These are phyloP conservation scores for Scortum barcoo DNA, from an alignment of 2,113 vertebrate species.

Conservation along the genomic window DNA sequence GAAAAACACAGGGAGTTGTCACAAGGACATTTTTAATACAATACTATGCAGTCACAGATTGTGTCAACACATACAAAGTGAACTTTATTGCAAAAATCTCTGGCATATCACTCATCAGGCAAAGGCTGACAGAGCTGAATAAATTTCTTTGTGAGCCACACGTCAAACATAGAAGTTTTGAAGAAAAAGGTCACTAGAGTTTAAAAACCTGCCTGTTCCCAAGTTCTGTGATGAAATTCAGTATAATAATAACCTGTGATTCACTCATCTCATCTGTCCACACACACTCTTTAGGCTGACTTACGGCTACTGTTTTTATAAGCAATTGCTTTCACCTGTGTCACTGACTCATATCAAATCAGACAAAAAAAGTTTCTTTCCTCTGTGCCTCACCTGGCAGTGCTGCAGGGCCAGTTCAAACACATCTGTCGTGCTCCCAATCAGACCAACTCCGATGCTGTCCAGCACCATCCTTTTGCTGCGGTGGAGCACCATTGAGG, in stretches of 20 bases:
- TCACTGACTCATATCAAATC: constrained; percentile 11
- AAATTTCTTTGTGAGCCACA: constrained; percentile 40
- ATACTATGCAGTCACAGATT: background rate
- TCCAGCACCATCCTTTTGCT: constrained; percentile 94
- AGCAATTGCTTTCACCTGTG: constrained; percentile 18
- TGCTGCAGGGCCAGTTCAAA: constrained; percentile 87
- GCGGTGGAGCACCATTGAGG: constrained; percentile 80
- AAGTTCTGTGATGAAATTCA: background rate
- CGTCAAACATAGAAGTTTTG: constrained; percentile 1
- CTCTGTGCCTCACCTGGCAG: constrained; percentile 86
- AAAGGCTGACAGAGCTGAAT: constrained; percentile 29
- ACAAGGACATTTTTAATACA: background rate
- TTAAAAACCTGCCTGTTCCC: background rate
- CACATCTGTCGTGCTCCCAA: constrained; percentile 89
- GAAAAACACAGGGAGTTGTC: constrained; percentile 31
- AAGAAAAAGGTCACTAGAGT: constrained; percentile 25
- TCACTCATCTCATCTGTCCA: constrained; percentile 8
- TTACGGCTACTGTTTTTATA: background rate
- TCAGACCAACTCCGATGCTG: constrained; percentile 90
- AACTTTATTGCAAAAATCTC: background rate
- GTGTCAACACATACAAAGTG: background rate
- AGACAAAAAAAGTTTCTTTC: background rate
- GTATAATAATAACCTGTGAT: background rate
- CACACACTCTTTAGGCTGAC: background rate
- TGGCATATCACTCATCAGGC: constrained; percentile 7